Percentiles rank a stretch among this genome's conserved stretches.
These are phyloP conservation scores for Conops quadrifasciatus DNA, from an alignment of 2,888 invertebrate species.

Conservation along the genomic window DNA sequence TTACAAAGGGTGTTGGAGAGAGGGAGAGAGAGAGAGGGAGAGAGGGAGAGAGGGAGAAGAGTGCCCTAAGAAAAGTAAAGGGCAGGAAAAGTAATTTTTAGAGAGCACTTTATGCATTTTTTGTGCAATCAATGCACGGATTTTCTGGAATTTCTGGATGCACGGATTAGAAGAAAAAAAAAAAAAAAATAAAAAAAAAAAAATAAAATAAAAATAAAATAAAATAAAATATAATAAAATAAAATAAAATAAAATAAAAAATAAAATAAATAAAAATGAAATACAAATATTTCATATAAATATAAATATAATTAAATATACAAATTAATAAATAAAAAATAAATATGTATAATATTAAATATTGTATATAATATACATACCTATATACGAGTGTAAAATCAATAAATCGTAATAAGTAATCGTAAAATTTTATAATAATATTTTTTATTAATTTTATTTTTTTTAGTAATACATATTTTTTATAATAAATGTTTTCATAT, in stretches of 20 bases:
- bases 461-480: too few species aligned
- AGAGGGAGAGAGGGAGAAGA: background rate
- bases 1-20: background rate
- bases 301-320: background rate
- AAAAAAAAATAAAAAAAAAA: background rate
- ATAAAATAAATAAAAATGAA: conserved; percentile 1
- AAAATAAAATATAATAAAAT: conserved; percentile 19
- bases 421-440: too few species aligned
- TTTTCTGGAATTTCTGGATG: too few species aligned
- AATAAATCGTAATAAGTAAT: too few species aligned
- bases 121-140: background rate
- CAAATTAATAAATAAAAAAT: background rate
- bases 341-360: too few species aligned
- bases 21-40: background rate
- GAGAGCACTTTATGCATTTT: background rate
- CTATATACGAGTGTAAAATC: too few species aligned
- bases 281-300: background rate
- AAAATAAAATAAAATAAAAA: conserved; percentile 17
- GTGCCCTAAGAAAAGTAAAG: background rate
- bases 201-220: conserved; percentile 1
- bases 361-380: too few species aligned
- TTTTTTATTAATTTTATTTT: too few species aligned
- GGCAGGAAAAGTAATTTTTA: background rate
- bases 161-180: background rate
- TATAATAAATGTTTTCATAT: too few species aligned